Percentiles rank a stretch among this genome's conserved stretches.
phyloP scores from a whole-genome alignment of 2,113 vertebrate genomes.

The Festucalex cinctus region DNA sequence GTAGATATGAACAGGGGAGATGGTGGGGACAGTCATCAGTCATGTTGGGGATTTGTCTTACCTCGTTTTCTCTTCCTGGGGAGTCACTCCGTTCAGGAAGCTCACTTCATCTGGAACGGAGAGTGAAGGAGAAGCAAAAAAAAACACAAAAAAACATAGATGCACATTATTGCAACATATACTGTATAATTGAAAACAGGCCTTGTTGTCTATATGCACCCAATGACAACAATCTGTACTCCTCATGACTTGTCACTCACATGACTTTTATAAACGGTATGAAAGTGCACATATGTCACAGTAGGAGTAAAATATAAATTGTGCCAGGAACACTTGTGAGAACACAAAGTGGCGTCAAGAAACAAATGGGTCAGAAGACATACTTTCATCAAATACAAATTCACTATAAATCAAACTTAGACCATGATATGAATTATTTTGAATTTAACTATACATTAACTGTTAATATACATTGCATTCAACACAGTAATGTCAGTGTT shows the following conservation, averaged over 20 bases:
- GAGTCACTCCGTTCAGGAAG: constrained; percentile 62
- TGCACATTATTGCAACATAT: constrained; percentile 46
- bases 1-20: constrained; percentile 74
- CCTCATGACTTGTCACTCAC: background rate
- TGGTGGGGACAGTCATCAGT: constrained; percentile 71
- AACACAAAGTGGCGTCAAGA: constrained; percentile 11
- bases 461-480: no score
- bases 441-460: no score
- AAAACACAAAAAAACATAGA: constrained; percentile 54
- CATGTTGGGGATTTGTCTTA: constrained; percentile 73
- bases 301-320: constrained; percentile 10
- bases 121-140: constrained; percentile 53
- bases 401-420: background rate
- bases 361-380: constrained; percentile 21
- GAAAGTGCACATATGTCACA: constrained; percentile 28
- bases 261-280: constrained; percentile 17
- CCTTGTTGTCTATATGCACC: constrained; percentile 35
- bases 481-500: no score
- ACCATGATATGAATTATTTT: no score
- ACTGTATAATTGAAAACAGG: constrained; percentile 18
- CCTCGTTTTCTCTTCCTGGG: constrained; percentile 73
- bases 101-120: constrained; percentile 74
- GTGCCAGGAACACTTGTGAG: constrained; percentile 40
- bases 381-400: background rate
- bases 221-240: constrained; percentile 33